Evolutionary conservation across 2,888 invertebrate species (phyloP), one percentile per base, ranked within the genome.

Genomic region (Hedychridium roseum): DNA sequence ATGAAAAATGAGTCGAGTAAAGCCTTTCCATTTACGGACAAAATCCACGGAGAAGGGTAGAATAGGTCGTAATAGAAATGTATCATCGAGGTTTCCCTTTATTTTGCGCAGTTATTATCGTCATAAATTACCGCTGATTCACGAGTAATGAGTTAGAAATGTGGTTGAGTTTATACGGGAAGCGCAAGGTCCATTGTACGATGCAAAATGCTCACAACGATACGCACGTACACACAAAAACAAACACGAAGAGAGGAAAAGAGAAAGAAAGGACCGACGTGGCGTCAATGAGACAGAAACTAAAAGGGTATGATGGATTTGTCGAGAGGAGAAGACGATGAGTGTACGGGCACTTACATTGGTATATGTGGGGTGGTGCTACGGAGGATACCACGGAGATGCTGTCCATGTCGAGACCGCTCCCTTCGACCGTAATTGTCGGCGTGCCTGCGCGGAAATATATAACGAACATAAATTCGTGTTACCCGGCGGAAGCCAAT

Each of bases 311-410:
- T n/a, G n/a, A n/a, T n/a, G n/a, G n/a, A n/a, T n/a, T n/a, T n/a
- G n/a, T n/a, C 38, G 36, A 43, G 31, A 16, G 34, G 40, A 43
- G 42, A 46, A 44, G 47, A 47, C 46, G 54, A 56, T 53, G 54
- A 54, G 54, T 56, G 58, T 54, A 54, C 68, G 68, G 64, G 66
- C 66, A 84, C 87, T 86, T 81, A 89, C 89, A 80, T 81, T 89
- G 88, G 80, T 88, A 89, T 76, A 88, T 85, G 77, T 88, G 87
- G 43, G 80, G 79, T 57, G 83, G 81, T 61, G 80, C 80, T 57
- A 87, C 85, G 43, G 88, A 88, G 50, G 88, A 88, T 54, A 88
- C 86, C 53, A 89, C 83, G 27, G 89, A 88, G 46, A 86, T 84
- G 47, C 87, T 86, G 79, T 89, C 89, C 58, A 87, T 85, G 73